phyloP scores from a whole-genome alignment of 2,113 vertebrate species.

The Trochalopteron elliotii region DNA sequence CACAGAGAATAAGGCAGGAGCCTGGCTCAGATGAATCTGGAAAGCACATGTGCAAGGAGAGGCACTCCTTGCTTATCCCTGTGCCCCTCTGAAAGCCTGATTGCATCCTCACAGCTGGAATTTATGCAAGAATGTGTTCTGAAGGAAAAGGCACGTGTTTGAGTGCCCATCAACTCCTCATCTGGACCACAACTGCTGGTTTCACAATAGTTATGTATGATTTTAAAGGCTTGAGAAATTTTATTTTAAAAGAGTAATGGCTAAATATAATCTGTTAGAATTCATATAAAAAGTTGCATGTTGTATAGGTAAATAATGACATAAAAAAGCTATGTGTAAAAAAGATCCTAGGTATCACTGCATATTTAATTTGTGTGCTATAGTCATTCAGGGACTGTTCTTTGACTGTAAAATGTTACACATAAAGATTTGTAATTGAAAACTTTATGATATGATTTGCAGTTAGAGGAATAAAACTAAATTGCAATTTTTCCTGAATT shows the following conservation, averaged over 20 bases:
- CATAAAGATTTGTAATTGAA: background rate
- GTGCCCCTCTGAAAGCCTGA: background rate
- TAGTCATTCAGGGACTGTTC: background rate
- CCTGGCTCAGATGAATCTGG: background rate
- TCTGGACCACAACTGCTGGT: background rate
- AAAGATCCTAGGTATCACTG: background rate
- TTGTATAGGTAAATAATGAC: background rate
- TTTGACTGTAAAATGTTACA: background rate
- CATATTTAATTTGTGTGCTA: background rate
- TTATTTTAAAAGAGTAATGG: background rate
- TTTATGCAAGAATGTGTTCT: background rate
- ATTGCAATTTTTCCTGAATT: constrained; percentile 6
- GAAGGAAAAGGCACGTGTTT: background rate
- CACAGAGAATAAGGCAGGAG: background rate
- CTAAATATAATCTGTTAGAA: background rate
- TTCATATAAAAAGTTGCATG: background rate
- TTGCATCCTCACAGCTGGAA: background rate
- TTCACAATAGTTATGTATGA: background rate
- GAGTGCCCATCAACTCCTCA: background rate
- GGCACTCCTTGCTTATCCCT: background rate
- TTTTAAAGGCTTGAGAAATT: background rate
- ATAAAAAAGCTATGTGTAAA: background rate
- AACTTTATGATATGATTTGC: background rate
- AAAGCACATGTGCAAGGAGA: background rate
- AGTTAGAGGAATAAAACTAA: background rate